phyloP scores from a whole-genome alignment of 1,140 invertebrate genomes.

The Triops longicaudatus region DNA sequence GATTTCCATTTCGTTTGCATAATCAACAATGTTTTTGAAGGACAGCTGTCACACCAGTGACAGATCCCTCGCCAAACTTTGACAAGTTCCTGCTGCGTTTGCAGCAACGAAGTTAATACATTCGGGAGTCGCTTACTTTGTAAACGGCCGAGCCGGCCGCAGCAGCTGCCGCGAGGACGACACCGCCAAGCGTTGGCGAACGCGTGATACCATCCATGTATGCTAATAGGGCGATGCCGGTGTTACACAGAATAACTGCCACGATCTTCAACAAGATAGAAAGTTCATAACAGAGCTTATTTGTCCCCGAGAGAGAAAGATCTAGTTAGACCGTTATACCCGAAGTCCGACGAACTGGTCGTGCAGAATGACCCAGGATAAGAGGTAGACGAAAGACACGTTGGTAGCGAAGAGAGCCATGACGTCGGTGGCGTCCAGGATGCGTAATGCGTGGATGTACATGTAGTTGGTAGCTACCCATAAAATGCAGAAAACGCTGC shows the following conservation, averaged over 20 bases:
- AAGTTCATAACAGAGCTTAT: not conserved
- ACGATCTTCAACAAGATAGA: constrained; percentile 59
- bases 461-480: constrained; percentile 90
- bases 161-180: constrained; percentile 78
- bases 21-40: not conserved
- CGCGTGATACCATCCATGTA: constrained; percentile 92
- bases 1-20: not conserved
- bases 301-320: not conserved
- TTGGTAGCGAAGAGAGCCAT: constrained; percentile 88
- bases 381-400: constrained; percentile 81
- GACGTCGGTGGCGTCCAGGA: constrained; percentile 79
- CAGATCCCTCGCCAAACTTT: not conserved
- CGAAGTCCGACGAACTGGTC: constrained; percentile 91
- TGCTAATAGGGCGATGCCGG: constrained; percentile 81
- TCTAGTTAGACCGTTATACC: constrained; percentile 52
- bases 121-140: constrained; percentile 53
- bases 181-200: constrained; percentile 78
- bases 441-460: constrained; percentile 70
- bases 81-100: not conserved
- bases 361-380: constrained; percentile 92
- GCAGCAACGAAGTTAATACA: not conserved
- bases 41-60: not conserved
- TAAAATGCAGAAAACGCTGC: constrained; percentile 74
- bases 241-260: constrained; percentile 87
- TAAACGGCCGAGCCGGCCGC: constrained; percentile 85